A percentile compares a stretch with the other conserved stretches of the same genome.
These are phyloP conservation scores for Rhinolophus sinicus DNA, from an alignment of 2,113 vertebrate species.

Conservation along the genomic window DNA sequence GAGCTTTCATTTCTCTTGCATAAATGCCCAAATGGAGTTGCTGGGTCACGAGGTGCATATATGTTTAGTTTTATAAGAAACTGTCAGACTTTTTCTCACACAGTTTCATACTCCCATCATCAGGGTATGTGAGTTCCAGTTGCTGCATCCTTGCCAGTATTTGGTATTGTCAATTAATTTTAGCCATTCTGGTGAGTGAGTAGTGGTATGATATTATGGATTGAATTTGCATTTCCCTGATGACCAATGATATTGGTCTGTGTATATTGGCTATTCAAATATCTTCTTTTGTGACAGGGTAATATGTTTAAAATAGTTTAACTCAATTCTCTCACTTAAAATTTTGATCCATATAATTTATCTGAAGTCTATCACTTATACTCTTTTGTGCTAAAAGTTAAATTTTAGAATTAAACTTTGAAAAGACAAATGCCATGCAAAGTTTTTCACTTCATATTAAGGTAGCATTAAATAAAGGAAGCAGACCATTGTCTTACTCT, in stretches of 20 bases:
- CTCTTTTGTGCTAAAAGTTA: background rate
- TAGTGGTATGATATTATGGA: background rate
- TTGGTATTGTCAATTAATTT: background rate
- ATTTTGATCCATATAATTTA: background rate
- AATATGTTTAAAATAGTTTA: background rate
- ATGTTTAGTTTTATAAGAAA: background rate
- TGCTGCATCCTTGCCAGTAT: background rate
- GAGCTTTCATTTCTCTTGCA: background rate
- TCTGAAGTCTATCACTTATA: background rate
- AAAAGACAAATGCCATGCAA: background rate
- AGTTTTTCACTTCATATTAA: background rate
- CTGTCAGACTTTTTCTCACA: background rate
- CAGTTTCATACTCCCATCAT: background rate
- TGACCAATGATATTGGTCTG: background rate
- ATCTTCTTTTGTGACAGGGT: background rate
- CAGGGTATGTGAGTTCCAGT: background rate
- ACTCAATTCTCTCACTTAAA: background rate
- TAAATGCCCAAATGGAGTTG: background rate
- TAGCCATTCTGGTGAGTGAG: background rate
- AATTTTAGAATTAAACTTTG: conserved; percentile 29
- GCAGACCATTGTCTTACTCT: background rate
- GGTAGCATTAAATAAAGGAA: background rate
- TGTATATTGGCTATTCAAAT: background rate
- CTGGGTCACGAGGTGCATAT: background rate
- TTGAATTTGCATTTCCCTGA: background rate